A percentile compares a stretch with the other conserved stretches of the same genome.
Evolutionary conservation across 2,797 vertebrate genomes (phyloP).

Genomic region (Arrhamphus sclerolepis): DNA sequence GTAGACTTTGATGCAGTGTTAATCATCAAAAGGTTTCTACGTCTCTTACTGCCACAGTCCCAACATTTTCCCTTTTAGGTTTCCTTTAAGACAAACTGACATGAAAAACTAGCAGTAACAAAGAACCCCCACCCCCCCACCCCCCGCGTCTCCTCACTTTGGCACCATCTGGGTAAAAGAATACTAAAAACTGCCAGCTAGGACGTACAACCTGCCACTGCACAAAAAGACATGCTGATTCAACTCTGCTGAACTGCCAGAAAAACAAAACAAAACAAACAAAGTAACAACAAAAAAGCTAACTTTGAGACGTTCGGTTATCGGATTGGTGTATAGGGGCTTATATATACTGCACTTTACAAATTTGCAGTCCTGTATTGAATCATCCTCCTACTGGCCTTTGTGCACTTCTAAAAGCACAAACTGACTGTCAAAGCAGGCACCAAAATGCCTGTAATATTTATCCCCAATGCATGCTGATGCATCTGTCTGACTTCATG

Average conservation of each 20-base stretch:
- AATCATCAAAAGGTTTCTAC: too few relatives aligned
- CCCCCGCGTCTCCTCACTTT: background rate
- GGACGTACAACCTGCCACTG: background rate
- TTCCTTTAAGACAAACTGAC: background rate
- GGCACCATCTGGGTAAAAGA: background rate
- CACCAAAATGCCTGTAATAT: background rate
- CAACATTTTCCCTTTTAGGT: background rate
- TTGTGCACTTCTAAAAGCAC: slow-evolving; percentile 4
- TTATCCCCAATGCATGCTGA: slow-evolving; percentile 20
- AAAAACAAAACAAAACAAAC: background rate
- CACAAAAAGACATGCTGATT: background rate
- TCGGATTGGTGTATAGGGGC: too few relatives aligned
- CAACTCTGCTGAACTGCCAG: too few relatives aligned
- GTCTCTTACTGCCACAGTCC: background rate
- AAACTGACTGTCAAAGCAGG: slow-evolving; percentile 11
- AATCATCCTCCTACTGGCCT: slow-evolving; percentile 5
- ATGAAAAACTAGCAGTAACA: too few relatives aligned
- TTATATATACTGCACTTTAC: background rate
- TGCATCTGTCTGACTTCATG: slow-evolving; percentile 45
- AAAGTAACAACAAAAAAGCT: background rate
- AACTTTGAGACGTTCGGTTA: too few relatives aligned
- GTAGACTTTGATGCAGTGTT: background rate
- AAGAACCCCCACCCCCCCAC: too few relatives aligned
- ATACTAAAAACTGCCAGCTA: background rate
- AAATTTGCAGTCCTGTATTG: slow-evolving; percentile 25